These are phyloP conservation scores for Riparia riparia DNA, from an alignment of 2,113 vertebrate genomes.

Conservation along the genomic window DNA sequence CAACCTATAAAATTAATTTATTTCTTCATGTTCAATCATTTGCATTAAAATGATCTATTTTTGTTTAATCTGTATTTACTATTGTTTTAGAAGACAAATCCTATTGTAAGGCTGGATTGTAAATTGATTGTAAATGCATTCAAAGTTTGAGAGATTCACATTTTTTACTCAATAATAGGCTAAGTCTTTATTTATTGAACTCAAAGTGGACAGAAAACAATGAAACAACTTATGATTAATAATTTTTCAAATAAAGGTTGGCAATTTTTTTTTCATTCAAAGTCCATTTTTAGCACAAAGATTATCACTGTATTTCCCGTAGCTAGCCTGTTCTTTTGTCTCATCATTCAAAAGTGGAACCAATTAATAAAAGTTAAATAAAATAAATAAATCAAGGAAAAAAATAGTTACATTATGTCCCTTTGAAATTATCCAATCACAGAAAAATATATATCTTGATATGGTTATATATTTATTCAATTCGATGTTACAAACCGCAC, in stretches of 20 bases:
- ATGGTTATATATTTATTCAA: not conserved
- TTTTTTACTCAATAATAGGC: not conserved
- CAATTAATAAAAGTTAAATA: not conserved
- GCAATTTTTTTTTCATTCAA: not conserved
- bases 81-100: not conserved
- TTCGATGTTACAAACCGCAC: not conserved
- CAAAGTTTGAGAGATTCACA: not conserved
- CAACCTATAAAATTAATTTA: not conserved
- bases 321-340: not conserved
- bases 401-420: accelerated
- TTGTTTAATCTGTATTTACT: not conserved
- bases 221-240: too few relatives aligned
- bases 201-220: not conserved
- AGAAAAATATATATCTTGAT: not conserved
- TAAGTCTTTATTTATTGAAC: not conserved
- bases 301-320: not conserved
- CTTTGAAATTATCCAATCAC: not conserved
- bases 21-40: not conserved
- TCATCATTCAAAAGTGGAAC: not conserved
- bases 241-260: not conserved
- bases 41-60: not conserved
- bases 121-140: not conserved
- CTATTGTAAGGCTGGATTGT: not conserved
- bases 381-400: not conserved
- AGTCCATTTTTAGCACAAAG: not conserved